These are phyloP conservation scores for Quadroppia sp. DNA, from an alignment of 2,888 invertebrate genomes.

Conservation along the genomic window DNA sequence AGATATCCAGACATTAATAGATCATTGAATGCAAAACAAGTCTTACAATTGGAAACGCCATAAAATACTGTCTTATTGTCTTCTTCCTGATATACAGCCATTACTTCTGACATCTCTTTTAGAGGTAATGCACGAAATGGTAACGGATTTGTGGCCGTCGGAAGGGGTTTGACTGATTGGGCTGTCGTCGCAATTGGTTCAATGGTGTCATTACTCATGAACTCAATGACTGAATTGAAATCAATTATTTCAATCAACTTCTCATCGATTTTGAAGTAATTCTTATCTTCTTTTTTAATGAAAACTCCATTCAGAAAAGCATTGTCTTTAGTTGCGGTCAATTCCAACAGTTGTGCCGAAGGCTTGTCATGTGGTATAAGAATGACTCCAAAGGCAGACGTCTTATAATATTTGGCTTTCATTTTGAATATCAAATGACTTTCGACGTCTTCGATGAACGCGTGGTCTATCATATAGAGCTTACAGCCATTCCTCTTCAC, in stretches of 20 bases:
- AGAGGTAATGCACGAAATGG: too few species aligned
- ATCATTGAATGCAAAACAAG: not conserved
- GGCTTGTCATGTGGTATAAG: not conserved
- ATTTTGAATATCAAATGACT: not conserved
- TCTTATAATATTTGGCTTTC: not conserved
- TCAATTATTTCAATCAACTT: not conserved
- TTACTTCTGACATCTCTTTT: not conserved
- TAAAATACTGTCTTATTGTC: not conserved
- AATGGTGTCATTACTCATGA: not conserved
- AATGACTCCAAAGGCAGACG: not conserved
- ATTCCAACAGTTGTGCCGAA: not conserved
- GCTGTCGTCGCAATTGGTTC: not conserved
- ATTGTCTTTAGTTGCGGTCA: not conserved
- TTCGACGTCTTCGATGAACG: not conserved
- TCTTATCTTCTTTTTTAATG: not conserved
- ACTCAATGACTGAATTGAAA: not conserved
- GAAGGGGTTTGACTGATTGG: not conserved
- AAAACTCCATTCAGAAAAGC: not conserved
- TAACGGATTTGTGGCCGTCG: not conserved
- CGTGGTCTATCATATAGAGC: not conserved
- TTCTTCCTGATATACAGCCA: conserved; percentile 12
- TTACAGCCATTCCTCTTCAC: not conserved
- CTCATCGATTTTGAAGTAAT: not conserved
- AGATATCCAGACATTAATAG: not conserved
- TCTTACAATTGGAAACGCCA: not conserved